Evolutionary conservation across 23 tunicate genomes (phyloP).

Genomic region (Oikopleura vanhoeffeni): DNA sequence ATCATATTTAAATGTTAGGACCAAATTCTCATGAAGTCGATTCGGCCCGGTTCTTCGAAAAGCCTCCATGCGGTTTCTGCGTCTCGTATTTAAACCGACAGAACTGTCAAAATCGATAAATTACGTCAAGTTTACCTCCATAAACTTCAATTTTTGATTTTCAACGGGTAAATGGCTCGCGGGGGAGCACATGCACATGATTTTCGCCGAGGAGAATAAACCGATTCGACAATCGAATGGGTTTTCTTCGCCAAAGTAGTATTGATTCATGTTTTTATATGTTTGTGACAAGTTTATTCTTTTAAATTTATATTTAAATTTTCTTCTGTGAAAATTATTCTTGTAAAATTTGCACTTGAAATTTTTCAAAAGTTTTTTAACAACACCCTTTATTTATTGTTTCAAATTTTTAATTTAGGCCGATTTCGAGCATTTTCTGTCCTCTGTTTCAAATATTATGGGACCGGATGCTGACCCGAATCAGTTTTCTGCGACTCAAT

Average conservation of each 20-base stretch:
- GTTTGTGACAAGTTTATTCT: too few relatives aligned
- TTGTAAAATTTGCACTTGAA: too few relatives aligned
- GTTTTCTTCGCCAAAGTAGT: not conserved
- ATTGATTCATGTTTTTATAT: too few relatives aligned
- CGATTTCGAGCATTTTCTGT: not conserved
- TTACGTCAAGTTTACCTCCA: not conserved
- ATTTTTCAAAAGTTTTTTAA: too few relatives aligned
- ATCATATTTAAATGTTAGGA: too few relatives aligned
- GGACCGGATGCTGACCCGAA: conserved; percentile 5
- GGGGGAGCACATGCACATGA: not conserved
- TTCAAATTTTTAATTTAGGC: too few relatives aligned
- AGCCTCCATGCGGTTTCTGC: not conserved
- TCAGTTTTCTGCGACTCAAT: not conserved
- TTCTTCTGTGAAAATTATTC: too few relatives aligned
- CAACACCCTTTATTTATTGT: too few relatives aligned
- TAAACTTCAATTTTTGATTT: not conserved
- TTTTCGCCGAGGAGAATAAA: not conserved
- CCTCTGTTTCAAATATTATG: not conserved
- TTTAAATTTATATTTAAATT: too few relatives aligned
- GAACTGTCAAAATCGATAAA: too few relatives aligned
- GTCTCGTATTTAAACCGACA: not conserved
- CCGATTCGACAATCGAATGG: not conserved
- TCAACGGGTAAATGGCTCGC: not conserved
- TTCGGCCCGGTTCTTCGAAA: not conserved
- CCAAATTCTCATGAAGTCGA: not conserved